Evolutionary conservation across 2,797 vertebrate genomes (phyloP), one percentile per base, ranked within the genome.

Genomic region (Parauchenoglanis ngamensis): DNA sequence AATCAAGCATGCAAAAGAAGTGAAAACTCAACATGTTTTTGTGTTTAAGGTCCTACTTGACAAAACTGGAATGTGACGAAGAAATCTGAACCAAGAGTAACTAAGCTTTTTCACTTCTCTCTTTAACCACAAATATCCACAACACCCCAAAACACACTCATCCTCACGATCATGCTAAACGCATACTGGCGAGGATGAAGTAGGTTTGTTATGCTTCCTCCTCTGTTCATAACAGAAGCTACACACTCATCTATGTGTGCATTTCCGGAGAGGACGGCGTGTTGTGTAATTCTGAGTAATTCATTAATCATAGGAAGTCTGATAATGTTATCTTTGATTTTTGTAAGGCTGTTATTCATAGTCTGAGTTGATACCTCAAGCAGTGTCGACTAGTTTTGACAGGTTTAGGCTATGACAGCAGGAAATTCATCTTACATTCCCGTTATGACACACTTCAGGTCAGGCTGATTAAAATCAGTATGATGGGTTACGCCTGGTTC

Each of bases 1-100:
- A 35, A 78, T 4, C 56, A n/a, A 61, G 21, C 23, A 44, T 44
- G 19, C 57, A 80, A 44, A 61, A 25, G 35, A 8, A 80, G 35
- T 25, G 77, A 80, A 59, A 61, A 80, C 21, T 79, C 77, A 40
- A 25, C 56, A 79, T 7, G 77, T 59, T 59, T 79, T 52, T 77
- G 13, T 77, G 75, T 54, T 56, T 7, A 28, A 2, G 49, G 12
- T 56, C 28, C 76, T 56, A 35, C n/a, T 57, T 89, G 85, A 92
- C 90, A 91, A 90, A 91, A 91, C 54, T 90, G 85, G 88, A 92
- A 85, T 77, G 44, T 31, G 73, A 86, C 87, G 52, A 78, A 68
- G 12, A 49, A 52, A 0, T 78, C 46, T 35, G 73, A 70, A 65
- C 65, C 67, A 79, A 88, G 49, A 77, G 25, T 40, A 56, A 56